Evolutionary conservation across 1,140 invertebrate genomes (phyloP), one percentile per base, ranked within the genome.

Genomic region (Drosophila nebulosa): DNA sequence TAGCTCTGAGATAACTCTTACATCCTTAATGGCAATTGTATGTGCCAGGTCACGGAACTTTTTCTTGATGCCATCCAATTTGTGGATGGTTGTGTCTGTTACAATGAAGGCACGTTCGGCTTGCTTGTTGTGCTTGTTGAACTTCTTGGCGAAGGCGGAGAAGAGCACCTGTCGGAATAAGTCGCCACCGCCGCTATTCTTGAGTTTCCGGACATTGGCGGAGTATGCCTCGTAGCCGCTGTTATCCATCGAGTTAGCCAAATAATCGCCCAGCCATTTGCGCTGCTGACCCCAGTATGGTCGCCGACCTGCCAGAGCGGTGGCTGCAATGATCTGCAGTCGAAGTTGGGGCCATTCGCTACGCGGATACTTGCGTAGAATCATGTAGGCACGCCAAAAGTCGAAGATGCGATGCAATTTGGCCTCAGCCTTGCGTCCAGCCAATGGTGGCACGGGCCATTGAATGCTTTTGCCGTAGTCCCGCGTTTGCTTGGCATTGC

Each of bases 211-310:
- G 50, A 96, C 92, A 63, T 95, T 95, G 12, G 93, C 92, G 57
- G 94, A 95, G 91, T 95, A 97, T n/a, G 94, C 92, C 26, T 94
- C 92, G 53, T 94, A 95, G 46, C 94, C 94, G 26, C 94, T 93
- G 90, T 99, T 98, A 84, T 99, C 97, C 32, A 93, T 92, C 26
- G 94, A 93, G 50, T 94, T 93, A 1, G 95, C 93, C 59, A 99
- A 92, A 90, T 99, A 99, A 92, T 99, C 98, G 26, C 98, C 98
- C 71, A 96, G 93, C 98, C 98, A 99, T 67, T 94, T 94, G 26
- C 97, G 92, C 3, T 93, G 93, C 53, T 96, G 95, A 0, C 98
- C 98, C 95, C 97, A 99, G 58, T 96, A 93, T 1, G 92, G 83
- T 32, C 98, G 93, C 64, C 96, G 94, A 0, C 95, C 94, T 55